These are phyloP conservation scores for Dione vanillae DNA, from an alignment of 2,888 invertebrate genomes.

Conservation along the genomic window DNA sequence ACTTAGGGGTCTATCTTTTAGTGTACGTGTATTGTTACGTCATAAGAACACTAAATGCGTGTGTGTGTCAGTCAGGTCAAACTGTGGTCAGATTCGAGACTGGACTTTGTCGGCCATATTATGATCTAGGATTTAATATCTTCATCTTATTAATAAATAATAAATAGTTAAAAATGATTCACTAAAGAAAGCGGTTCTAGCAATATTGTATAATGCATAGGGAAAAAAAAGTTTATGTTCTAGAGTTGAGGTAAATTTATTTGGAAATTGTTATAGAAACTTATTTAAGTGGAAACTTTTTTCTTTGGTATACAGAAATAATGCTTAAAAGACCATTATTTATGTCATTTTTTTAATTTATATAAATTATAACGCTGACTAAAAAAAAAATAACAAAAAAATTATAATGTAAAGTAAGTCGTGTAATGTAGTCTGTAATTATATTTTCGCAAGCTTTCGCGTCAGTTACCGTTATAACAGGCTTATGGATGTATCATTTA, in stretches of 20 bases:
- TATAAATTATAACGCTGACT: not conserved
- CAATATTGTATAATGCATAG: too few relatives aligned
- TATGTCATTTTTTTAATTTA: not conserved
- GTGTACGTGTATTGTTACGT: conserved; percentile 14
- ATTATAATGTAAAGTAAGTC: not conserved
- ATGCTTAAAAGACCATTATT: not conserved
- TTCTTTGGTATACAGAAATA: too few relatives aligned
- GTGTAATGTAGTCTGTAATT: not conserved
- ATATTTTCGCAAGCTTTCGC: not conserved
- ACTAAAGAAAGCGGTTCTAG: too few relatives aligned
- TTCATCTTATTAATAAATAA: conserved; percentile 18
- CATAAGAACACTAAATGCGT: conserved; percentile 28
- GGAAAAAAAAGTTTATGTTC: too few relatives aligned
- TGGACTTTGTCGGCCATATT: conserved; percentile 42
- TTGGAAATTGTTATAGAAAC: too few relatives aligned
- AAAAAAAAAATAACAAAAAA: not conserved
- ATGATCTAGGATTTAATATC: conserved; percentile 21
- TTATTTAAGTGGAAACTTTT: too few relatives aligned
- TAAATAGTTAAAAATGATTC: too few relatives aligned
- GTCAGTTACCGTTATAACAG: not conserved
- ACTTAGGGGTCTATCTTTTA: conserved; percentile 13
- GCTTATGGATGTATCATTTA: not conserved
- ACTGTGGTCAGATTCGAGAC: conserved; percentile 52
- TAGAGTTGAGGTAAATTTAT: not conserved
- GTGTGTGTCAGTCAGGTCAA: conserved; percentile 59